Evolutionary conservation across 2,113 vertebrate genomes (phyloP), one percentile per base, ranked within the genome.

Genomic region (Dolichallabes microphthalmus): DNA sequence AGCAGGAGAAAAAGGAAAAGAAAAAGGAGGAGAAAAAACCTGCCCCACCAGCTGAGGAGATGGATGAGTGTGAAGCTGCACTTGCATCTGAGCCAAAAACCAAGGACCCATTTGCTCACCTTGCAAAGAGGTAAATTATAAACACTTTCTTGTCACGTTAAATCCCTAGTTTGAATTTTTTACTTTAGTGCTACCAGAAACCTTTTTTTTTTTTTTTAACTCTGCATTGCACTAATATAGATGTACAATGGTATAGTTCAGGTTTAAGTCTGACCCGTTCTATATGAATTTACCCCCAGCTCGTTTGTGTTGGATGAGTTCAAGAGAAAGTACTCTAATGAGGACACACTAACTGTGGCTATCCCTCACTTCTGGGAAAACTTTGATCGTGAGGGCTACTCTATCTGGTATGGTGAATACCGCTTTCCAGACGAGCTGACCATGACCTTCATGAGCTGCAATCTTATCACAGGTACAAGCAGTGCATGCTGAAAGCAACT

Each of bases 401-500:
- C 97, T 7, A 94, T 98, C 92, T 98, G 97, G 97, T 96, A 94
- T 8, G 45, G 92, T 0, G 92, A 97, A 84, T 99, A 99, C 92
- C 95, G 96, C 27, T 99, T 93, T 91, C 94, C 96, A 0, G 92
- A 96, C 0, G 97, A 99, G 90, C 96, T 98, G 20, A 91, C 93
- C 27, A 94, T 93, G 86, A 91, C 95, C 84, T 99, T 98, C 92
- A 98, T 96, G 96, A 98, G 97, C 92, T 98, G 97, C 94, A 99
- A 98, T 92, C 96, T 99, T 80, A 98, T 99, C 93, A 95, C 96
- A 76, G 97, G 97, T 97, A 87, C 91, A 91, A 60, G 55, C 74
- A 58, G 57, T 4, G 12, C 60, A 39, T 45, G 19, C 35, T 60
- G 57, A 75, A 66, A 27, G 63, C 4, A 71, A 3, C 22, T 61